Conservation (phyloP, 2,797 vertebrate species). For the Melanotaenia boesemani region DNA sequence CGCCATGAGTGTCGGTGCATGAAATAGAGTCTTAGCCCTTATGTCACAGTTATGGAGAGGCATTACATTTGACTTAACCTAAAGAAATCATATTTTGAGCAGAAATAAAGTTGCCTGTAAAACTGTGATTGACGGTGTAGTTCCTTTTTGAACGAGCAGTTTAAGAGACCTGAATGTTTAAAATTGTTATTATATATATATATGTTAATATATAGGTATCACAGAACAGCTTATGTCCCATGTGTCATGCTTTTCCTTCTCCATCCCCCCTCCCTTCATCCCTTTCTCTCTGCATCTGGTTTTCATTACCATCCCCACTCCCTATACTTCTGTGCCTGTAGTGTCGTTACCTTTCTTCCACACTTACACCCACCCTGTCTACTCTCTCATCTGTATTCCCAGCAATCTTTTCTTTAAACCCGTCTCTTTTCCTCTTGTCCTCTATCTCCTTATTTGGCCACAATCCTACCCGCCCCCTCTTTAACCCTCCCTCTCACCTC, state of each 20-base stretch:
- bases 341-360: slow-evolving; percentile 51
- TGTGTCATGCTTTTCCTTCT: slow-evolving; percentile 70
- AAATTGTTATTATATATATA: slow-evolving; percentile 51
- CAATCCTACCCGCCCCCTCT: slow-evolving; percentile 26
- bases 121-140: background rate
- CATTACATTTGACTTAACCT: slow-evolving; percentile 4
- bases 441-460: slow-evolving; percentile 46
- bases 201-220: slow-evolving; percentile 26
- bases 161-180: slow-evolving; percentile 26
- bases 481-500: slow-evolving; percentile 44
- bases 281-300: slow-evolving; percentile 72
- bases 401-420: slow-evolving; percentile 43
- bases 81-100: slow-evolving; percentile 1
- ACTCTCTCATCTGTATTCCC: slow-evolving; percentile 51
- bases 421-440: slow-evolving; percentile 34
- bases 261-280: slow-evolving; percentile 56
- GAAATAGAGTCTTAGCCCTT: slow-evolving; percentile 4
- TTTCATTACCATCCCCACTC: slow-evolving; percentile 71
- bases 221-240: slow-evolving; percentile 49
- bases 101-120: background rate
- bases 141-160: slow-evolving; percentile 26
- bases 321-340: slow-evolving; percentile 43
- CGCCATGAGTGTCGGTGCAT: background rate
- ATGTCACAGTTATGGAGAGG: slow-evolving; percentile 11
- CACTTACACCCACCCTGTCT: slow-evolving; percentile 44